Evolutionary conservation across 2,888 invertebrate genomes (phyloP), one percentile per base, ranked within the genome.

Genomic region (Pomacea canaliculata): DNA sequence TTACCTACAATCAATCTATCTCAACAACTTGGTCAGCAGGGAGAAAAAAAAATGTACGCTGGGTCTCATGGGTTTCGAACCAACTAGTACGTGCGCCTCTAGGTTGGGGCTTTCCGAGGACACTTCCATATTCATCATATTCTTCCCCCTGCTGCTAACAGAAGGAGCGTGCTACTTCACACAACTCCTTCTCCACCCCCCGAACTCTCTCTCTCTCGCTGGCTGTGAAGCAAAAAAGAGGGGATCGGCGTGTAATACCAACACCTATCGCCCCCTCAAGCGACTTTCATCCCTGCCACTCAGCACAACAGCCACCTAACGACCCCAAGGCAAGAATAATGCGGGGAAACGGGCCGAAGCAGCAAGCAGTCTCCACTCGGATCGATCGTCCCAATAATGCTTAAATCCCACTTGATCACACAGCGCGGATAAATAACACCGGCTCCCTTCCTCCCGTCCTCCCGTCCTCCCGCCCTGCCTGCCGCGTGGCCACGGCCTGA

Each of bases 321-420:
- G 63, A 63, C 27, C 63, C 27, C 23, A 27, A 27, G 19, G 63
- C 63, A 63, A 63, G 63, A 63, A 16, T 63, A 63, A 63, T 63
- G 63, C 63, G 10, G 63, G 19, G 27, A 63, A 63, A 63, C 63
- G 63, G 63, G 18, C 23, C 9, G 16, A n/a, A n/a, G 27, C n/a
- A 12, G 27, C n/a, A 12, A n/a, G 63, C 23, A 63, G n/a, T 63
- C 18, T 27, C 63, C 23, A n/a, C 63, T 12, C 23, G 18, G 63
- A 63, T 63, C 63, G 63, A 63, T 63, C 27, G 23, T 12, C 19
- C 63, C 63, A 63, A 63, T 63, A 63, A 12, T 63, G 63, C 23
- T 63, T 27, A 63, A 63, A 63, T n/a, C 63, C 63, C 63, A 63
- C 63, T 63, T 63, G 63, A 63, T 63, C 63, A n/a, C 63, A 56